Conservation (phyloP, 2,797 vertebrate genomes). For the Vultur gryphus region DNA sequence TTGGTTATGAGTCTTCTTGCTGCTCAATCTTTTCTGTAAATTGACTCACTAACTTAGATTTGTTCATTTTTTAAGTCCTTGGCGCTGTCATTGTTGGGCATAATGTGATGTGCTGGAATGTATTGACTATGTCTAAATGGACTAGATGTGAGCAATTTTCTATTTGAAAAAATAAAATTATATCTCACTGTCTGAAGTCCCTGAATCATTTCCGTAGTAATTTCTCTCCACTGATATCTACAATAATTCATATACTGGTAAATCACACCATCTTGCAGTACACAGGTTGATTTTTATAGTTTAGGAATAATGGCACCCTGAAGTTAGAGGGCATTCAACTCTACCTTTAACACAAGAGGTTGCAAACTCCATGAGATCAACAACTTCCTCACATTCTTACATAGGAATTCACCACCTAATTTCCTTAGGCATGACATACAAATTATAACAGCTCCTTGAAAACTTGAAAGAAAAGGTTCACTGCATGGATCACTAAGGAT, state of each 20-base stretch:
- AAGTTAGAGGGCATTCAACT: neutral
- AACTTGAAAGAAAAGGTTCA: neutral
- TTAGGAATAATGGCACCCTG: neutral
- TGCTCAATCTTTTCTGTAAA: constrained; percentile 39
- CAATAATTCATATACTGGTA: neutral
- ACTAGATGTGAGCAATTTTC: constrained; percentile 51
- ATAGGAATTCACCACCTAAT: neutral
- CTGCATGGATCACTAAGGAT: neutral
- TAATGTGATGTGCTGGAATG: neutral
- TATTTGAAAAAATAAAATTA: constrained; percentile 55
- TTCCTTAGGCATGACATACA: neutral
- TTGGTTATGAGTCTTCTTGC: constrained; percentile 3
- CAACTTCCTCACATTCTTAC: neutral
- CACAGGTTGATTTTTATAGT: neutral
- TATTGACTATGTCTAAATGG: constrained; percentile 22
- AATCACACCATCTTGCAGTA: neutral
- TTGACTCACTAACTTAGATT: neutral
- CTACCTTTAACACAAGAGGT: neutral
- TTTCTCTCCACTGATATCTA: neutral
- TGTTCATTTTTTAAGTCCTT: neutral
- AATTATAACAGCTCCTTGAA: neutral
- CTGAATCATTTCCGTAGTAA: neutral
- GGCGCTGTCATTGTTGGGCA: neutral
- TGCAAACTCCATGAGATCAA: neutral
- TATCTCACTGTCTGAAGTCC: neutral